Percentiles rank a stretch among this genome's conserved stretches.
Conservation (phyloP, 2,797 vertebrate genomes). For the Dendrocincla tyrannina region DNA sequence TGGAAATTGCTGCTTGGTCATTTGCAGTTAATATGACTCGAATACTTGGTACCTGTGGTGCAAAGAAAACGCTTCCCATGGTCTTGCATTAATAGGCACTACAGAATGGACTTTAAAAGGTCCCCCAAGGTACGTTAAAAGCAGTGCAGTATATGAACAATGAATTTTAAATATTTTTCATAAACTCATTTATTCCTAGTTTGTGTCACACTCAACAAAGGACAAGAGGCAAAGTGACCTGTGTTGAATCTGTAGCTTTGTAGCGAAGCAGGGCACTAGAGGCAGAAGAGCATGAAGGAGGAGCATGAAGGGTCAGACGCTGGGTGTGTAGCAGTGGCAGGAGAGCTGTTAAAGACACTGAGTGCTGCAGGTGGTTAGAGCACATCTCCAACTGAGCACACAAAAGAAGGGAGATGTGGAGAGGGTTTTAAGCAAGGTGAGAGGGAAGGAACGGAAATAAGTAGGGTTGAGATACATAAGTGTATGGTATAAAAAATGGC, state of each 20-base stretch:
- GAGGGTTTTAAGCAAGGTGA: neutral
- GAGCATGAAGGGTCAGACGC: neutral
- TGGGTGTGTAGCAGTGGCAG: neutral
- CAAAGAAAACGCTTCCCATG: neutral
- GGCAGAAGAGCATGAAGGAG: neutral
- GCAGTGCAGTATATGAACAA: neutral
- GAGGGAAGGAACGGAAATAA: neutral
- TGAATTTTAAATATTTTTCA: neutral
- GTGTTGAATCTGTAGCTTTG: neutral
- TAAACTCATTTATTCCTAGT: neutral
- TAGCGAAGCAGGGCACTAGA: neutral
- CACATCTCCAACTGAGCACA: neutral
- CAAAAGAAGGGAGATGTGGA: neutral
- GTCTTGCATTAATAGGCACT: neutral
- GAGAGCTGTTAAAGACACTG: neutral
- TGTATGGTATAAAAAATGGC: neutral
- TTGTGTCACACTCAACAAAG: neutral
- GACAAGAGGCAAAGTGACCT: neutral
- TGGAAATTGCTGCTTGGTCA: neutral
- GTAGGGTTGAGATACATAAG: neutral
- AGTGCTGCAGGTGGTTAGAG: neutral
- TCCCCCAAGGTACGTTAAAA: neutral
- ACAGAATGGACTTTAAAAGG: neutral
- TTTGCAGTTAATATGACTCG: neutral
- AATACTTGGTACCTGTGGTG: neutral